phyloP scores from a whole-genome alignment of 2,888 invertebrate species.

The Norana najaformis region DNA sequence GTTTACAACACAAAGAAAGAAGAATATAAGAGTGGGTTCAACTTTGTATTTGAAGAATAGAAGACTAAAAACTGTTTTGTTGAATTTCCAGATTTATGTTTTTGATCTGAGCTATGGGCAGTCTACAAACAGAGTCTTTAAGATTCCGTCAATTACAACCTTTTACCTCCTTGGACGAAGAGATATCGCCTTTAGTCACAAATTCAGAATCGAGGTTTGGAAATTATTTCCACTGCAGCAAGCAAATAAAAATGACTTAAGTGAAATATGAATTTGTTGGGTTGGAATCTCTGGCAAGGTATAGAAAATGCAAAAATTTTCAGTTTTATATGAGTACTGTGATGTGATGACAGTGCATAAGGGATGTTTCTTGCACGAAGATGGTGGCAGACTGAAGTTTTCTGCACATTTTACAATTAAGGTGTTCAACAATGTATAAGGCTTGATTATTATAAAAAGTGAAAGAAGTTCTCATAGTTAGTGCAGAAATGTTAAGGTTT shows the following conservation, averaged over 20 bases:
- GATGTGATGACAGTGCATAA: too few species aligned
- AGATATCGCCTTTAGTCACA: neutral
- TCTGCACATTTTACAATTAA: too few species aligned
- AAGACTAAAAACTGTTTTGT: neutral
- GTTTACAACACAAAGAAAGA: neutral
- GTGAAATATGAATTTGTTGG: neutral
- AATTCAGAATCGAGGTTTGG: conserved; percentile 9
- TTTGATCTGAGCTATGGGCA: neutral
- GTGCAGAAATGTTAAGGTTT: too few species aligned
- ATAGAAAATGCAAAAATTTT: too few species aligned
- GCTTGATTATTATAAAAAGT: too few species aligned
- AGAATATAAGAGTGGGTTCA: too few species aligned
- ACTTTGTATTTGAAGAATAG: neutral
- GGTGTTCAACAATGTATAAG: too few species aligned
- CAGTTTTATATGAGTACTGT: too few species aligned
- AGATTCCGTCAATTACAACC: neutral
- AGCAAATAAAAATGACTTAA: neutral
- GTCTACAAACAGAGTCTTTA: neutral
- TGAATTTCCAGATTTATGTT: conserved; percentile 15
- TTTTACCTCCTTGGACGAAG: neutral
- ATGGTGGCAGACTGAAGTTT: too few species aligned
- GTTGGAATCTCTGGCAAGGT: neutral
- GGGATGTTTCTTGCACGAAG: neutral
- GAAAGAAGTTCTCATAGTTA: too few species aligned
- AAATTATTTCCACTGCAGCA: neutral